Percentiles rank a stretch among this genome's conserved stretches.
phyloP scores from a whole-genome alignment of 2,113 vertebrate species.

The Ailuropoda melanoleuca region DNA sequence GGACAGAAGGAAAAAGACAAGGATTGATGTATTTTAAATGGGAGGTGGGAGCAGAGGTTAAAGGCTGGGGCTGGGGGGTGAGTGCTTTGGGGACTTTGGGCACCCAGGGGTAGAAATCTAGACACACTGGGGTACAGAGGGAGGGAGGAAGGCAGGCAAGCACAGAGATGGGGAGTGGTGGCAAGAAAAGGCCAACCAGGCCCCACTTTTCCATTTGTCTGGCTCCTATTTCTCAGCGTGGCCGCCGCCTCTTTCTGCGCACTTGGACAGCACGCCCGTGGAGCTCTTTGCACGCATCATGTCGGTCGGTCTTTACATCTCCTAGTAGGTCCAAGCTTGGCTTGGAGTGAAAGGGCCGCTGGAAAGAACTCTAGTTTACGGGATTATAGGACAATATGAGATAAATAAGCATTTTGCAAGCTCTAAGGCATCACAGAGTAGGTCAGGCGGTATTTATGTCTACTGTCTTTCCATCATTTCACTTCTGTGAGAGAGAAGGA shows the following conservation, averaged over 20 bases:
- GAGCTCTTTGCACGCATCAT: neutral
- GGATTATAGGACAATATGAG: neutral
- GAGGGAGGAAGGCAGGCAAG: neutral
- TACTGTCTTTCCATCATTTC: neutral
- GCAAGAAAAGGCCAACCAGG: neutral
- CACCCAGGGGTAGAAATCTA: neutral
- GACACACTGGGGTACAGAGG: neutral
- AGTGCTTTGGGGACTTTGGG: neutral
- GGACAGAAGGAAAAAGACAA: neutral
- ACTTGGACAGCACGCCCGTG: accelerated
- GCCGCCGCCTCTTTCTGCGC: accelerated
- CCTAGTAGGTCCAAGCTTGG: neutral
- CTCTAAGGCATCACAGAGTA: neutral
- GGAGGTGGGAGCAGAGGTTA: neutral
- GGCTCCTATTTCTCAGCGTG: neutral
- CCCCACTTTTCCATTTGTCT: neutral
- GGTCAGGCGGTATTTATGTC: neutral
- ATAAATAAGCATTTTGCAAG: neutral
- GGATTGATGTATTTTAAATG: neutral
- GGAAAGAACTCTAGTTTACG: neutral
- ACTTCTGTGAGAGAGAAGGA: neutral
- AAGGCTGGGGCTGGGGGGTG: neutral
- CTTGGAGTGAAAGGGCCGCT: neutral
- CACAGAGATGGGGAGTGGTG: neutral
- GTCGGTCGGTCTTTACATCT: neutral